Conservation (phyloP, 2,113 vertebrate genomes). For the Siniperca chuatsi region DNA sequence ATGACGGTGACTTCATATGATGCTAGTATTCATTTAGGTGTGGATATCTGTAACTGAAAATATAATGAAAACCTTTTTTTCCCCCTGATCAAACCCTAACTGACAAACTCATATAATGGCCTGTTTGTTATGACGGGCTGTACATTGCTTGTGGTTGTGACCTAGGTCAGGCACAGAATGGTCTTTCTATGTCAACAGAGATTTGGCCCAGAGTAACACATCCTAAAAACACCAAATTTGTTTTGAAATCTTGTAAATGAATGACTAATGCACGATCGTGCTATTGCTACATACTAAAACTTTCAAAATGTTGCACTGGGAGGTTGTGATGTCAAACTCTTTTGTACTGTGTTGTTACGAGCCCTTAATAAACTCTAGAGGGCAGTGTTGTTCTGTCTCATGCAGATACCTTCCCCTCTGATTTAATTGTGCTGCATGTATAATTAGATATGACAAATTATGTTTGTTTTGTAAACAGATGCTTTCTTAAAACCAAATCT, state of each 20-base stretch:
- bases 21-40: neutral
- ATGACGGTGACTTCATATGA: conserved; percentile 5
- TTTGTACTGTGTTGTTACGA: conserved; percentile 1
- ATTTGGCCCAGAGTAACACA: neutral
- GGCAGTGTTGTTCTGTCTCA: conserved; percentile 47
- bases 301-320: neutral
- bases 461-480: conserved; percentile 31
- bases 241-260: conserved; percentile 20
- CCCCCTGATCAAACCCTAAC: neutral
- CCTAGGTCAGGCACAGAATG: neutral
- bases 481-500: conserved; percentile 19
- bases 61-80: neutral
- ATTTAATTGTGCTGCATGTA: neutral
- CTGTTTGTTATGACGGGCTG: neutral
- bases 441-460: conserved; percentile 21
- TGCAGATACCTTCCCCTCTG: neutral
- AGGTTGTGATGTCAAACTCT: neutral
- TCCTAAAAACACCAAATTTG: neutral
- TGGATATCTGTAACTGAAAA: neutral
- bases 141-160: neutral
- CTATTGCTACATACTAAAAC: neutral
- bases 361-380: conserved; percentile 50
- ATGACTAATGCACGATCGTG: neutral
- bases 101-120: neutral
- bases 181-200: conserved; percentile 10